These are phyloP conservation scores for Nothoprocta pentlandii DNA, from an alignment of 2,113 vertebrate species.

Conservation along the genomic window DNA sequence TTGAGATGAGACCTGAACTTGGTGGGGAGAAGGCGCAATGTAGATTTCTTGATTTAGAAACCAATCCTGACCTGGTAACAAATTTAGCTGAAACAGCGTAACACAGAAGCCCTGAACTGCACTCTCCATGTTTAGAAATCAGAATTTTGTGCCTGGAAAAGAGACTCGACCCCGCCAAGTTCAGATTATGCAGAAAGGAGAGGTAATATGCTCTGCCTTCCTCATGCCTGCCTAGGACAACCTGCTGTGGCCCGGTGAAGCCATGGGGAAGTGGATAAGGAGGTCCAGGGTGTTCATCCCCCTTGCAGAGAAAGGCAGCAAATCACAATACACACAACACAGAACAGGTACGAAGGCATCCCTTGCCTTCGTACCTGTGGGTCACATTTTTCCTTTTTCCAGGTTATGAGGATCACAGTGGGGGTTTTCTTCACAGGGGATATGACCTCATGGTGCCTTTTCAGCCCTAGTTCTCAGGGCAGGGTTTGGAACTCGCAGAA, in stretches of 20 bases:
- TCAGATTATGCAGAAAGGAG: not conserved
- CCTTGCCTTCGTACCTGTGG: not conserved
- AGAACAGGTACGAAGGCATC: rapidly evolving
- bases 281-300: not conserved
- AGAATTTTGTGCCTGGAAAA: not conserved
- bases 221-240: not conserved
- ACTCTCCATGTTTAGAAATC: not conserved
- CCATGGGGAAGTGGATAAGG: not conserved
- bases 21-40: not conserved
- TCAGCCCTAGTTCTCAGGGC: not conserved
- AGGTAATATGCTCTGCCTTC: not conserved
- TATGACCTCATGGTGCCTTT: not conserved
- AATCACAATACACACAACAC: not conserved
- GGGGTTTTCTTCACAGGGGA: not conserved
- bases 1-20: not conserved
- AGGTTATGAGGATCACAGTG: not conserved
- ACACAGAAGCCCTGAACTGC: not conserved
- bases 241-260: rapidly evolving
- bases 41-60: not conserved
- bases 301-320: not conserved
- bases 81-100: not conserved
- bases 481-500: not conserved
- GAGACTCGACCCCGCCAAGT: not conserved
- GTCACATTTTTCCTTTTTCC: not conserved
- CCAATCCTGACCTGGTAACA: not conserved